A percentile compares a stretch with the other conserved stretches of the same genome.
Conservation (phyloP, 2,797 vertebrate species). For the Bradypodion pumilum region DNA sequence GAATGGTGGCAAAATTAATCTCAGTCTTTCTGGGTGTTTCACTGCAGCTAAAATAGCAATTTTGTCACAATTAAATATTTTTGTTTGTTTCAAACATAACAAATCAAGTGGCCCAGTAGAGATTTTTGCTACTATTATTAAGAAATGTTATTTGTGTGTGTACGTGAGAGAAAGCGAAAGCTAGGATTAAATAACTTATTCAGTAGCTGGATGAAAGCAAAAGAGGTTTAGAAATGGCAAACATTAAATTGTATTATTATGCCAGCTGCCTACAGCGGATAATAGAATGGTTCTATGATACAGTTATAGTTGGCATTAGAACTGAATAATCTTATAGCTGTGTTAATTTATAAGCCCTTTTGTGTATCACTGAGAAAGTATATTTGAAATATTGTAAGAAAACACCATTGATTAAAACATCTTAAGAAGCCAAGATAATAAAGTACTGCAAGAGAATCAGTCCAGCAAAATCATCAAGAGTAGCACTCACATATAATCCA, state of each 20-base stretch:
- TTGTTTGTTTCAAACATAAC: neutral
- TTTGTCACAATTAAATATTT: neutral
- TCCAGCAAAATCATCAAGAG: neutral
- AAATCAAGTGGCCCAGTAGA: neutral
- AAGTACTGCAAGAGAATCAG: neutral
- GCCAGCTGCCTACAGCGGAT: neutral
- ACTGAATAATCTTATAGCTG: neutral
- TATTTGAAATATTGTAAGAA: constrained; percentile 5
- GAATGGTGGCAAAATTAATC: neutral
- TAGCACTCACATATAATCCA: neutral
- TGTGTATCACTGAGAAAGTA: neutral
- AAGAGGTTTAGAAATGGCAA: constrained; percentile 5
- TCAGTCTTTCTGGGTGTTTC: neutral
- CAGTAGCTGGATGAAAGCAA: neutral
- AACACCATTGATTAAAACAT: constrained; percentile 1
- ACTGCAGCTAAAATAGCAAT: neutral
- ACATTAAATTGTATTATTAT: constrained; percentile 7
- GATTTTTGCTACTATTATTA: neutral
- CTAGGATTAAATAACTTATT: constrained; percentile 10
- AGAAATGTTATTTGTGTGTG: neutral
- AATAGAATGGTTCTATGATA: constrained; percentile 12
- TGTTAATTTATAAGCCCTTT: neutral
- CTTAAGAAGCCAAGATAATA: neutral
- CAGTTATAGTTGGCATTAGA: neutral
- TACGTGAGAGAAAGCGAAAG: neutral